A percentile compares a stretch with the other conserved stretches of the same genome.
Evolutionary conservation across 2,888 invertebrate genomes (phyloP).

Genomic region (Neoascia interrupta): DNA sequence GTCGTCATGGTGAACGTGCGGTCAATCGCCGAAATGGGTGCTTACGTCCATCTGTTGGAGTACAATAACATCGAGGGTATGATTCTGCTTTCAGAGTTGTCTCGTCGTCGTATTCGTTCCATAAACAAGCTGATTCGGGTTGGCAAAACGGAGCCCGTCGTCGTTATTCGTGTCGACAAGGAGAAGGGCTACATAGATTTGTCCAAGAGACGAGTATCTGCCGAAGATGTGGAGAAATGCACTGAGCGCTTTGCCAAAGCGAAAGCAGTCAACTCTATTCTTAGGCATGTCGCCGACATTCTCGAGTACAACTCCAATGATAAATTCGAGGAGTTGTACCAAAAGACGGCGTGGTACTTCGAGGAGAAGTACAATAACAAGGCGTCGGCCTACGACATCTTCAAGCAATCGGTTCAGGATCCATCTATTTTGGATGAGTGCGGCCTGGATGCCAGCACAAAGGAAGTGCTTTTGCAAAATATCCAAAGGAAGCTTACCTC

Average conservation of each 20-base stretch:
- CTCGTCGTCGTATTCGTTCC: slow-evolving; percentile 98
- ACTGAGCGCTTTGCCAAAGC: slow-evolving; percentile 99
- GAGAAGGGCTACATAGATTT: slow-evolving; percentile 99
- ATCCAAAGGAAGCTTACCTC: slow-evolving; percentile 97
- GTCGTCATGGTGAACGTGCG: slow-evolving; percentile 99
- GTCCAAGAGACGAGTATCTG: slow-evolving; percentile 98
- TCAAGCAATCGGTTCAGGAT: slow-evolving; percentile 98
- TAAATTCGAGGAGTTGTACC: slow-evolving; percentile 96
- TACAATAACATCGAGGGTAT: slow-evolving; percentile 99
- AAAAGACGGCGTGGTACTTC: slow-evolving; percentile 98
- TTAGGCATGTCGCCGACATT: slow-evolving; percentile 97
- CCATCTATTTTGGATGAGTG: slow-evolving; percentile 97
- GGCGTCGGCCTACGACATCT: slow-evolving; percentile 97
- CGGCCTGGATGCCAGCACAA: slow-evolving; percentile 94
- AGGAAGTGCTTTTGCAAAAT: slow-evolving; percentile 94
- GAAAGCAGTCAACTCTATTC: slow-evolving; percentile 98
- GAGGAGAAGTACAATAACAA: slow-evolving; percentile 98
- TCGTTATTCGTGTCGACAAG: slow-evolving; percentile 99
- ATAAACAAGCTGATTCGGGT: slow-evolving; percentile 99
- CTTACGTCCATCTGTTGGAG: slow-evolving; percentile 97
- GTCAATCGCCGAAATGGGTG: slow-evolving; percentile 99
- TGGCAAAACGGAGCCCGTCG: slow-evolving; percentile 99
- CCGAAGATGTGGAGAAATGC: slow-evolving; percentile 98
- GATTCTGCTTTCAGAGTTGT: slow-evolving; percentile 98
- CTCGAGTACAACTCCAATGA: slow-evolving; percentile 94